Conservation (phyloP, 64 coral and sea anemone species). For the Stichodactyla helianthus region DNA sequence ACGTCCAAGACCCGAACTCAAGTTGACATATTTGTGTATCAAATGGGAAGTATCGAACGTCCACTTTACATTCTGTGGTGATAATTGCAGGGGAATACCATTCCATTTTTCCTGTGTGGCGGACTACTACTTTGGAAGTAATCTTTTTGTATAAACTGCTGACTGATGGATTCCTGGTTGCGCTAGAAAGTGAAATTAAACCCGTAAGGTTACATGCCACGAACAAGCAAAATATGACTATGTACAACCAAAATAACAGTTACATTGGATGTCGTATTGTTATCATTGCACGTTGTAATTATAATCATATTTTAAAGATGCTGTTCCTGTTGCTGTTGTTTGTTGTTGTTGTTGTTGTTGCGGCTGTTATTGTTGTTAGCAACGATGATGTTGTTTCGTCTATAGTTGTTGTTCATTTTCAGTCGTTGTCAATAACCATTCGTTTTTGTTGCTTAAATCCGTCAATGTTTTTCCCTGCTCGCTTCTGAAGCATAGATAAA, state of each 20-base stretch:
- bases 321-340: too few relatives aligned
- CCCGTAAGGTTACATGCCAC: background rate
- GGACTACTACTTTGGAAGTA: slow-evolving; percentile 12
- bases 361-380: background rate
- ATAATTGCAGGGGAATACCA: slow-evolving; percentile 55
- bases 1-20: slow-evolving; percentile 40
- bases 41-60: slow-evolving; percentile 44
- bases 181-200: background rate
- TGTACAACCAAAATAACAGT: background rate
- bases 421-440: too few relatives aligned
- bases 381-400: too few relatives aligned
- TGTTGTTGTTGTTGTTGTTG: background rate
- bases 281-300: background rate
- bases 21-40: slow-evolving; percentile 44
- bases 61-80: slow-evolving; percentile 32
- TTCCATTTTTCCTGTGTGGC: slow-evolving; percentile 10
- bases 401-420: too few relatives aligned
- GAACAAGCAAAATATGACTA: too few relatives aligned
- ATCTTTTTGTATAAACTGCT: slow-evolving; percentile 1
- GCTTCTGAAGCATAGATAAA: too few relatives aligned
- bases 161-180: background rate
- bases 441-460: too few relatives aligned
- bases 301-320: too few relatives aligned
- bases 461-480: too few relatives aligned
- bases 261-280: background rate